Evolutionary conservation across 2,888 invertebrate species (phyloP), one percentile per base, ranked within the genome.

Genomic region (Acrocyrtus sp.): DNA sequence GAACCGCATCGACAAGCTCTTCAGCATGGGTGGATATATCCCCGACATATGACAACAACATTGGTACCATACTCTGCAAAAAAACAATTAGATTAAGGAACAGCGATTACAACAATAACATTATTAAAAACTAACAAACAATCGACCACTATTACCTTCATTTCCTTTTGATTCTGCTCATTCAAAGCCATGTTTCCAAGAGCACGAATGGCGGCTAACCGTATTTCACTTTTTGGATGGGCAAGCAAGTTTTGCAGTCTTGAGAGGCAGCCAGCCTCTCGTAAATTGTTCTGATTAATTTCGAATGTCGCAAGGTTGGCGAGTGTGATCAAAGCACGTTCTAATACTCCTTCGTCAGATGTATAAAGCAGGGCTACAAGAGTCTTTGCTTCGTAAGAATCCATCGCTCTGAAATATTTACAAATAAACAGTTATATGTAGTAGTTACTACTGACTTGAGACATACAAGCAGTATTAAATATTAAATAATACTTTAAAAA

Each of bases 131-230:
- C 15, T 6, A 53, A 41, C 17, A 60, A 48, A n/a, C 47, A 26
- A 5, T 50, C 19, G 47, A 27, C 24, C n/a, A 6, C 26, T 26
- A n/a, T 73, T 79, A 87, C 87, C 84, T 86, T 85, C 77, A 87
- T 82, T 81, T 86, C 85, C 76, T 83, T 82, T 74, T 86, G 86
- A 81, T 87, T 87, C 76, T 86, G 85, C 74, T 85, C 85, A 81
- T 87, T 87, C 21, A 86, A 83, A 21, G 87, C 85, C 75, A 88
- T 82, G 82, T 88, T 88, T 69, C 85, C 86, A 48, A 88, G 82
- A 26, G 87, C 86, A 73, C 85, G 85, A 19, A 85, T 84, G 5
- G 86, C 84, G 15, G 86, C 85, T 39, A 85, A 82, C 68, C 84
- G 83, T 34, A 86, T 83, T 41, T 84, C 81, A 72, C 82, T 82